These are phyloP conservation scores for Incurvaria masculella DNA, from an alignment of 2,888 invertebrate genomes.

Conservation along the genomic window DNA sequence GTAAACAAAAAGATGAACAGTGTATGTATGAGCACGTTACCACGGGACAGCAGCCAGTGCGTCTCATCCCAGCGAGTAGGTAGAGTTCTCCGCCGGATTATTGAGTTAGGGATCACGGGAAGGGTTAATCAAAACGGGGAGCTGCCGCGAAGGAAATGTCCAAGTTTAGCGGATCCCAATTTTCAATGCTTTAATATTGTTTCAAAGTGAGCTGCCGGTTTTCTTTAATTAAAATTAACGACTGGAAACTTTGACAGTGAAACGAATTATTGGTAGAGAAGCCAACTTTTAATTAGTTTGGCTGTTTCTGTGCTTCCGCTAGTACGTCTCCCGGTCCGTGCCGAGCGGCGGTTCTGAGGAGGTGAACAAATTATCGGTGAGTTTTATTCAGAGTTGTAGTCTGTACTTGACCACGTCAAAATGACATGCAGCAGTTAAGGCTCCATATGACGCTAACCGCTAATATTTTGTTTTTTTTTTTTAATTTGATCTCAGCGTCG, in stretches of 20 bases:
- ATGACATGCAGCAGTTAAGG: no score
- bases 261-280: slow-evolving; percentile 56
- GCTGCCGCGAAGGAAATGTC: slow-evolving; percentile 42
- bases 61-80: no score
- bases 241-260: slow-evolving; percentile 55
- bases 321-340: not conserved
- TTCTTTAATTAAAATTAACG: slow-evolving; percentile 59
- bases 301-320: slow-evolving; percentile 30
- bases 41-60: no score
- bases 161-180: slow-evolving; percentile 55
- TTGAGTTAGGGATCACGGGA: slow-evolving; percentile 20
- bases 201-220: slow-evolving; percentile 47
- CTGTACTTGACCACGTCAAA: no score
- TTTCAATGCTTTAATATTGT: slow-evolving; percentile 56
- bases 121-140: slow-evolving; percentile 54
- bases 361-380: not conserved
- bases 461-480: no score
- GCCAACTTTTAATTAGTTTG: slow-evolving; percentile 55
- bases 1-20: no score
- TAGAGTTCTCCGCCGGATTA: no score
- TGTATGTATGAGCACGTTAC: no score
- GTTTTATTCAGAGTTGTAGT: not conserved
- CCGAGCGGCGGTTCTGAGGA: not conserved
- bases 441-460: no score
- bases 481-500: no score